Conservation (phyloP, 2,113 vertebrate species). For the Daphoenositta chrysoptera region DNA sequence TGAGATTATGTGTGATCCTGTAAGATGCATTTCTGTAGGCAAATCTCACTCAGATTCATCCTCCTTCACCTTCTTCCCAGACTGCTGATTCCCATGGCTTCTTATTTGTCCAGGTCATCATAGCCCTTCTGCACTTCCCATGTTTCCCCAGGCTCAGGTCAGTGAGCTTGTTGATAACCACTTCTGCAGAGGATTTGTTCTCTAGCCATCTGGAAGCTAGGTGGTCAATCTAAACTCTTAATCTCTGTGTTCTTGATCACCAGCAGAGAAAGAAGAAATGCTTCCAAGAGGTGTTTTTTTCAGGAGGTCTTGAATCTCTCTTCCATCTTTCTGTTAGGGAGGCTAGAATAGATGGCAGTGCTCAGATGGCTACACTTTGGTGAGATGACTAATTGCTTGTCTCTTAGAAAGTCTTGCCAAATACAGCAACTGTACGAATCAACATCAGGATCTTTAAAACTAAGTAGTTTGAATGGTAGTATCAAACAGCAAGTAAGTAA, state of each 20-base stretch:
- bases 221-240: background rate
- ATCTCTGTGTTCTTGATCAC: background rate
- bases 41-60: background rate
- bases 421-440: background rate
- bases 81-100: background rate
- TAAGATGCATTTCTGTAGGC: background rate
- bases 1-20: background rate
- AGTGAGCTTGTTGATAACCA: background rate
- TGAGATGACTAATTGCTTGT: background rate
- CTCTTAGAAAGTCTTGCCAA: background rate
- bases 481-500: background rate
- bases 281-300: background rate
- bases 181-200: background rate
- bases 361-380: background rate
- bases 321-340: background rate
- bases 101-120: background rate
- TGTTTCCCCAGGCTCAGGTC: background rate
- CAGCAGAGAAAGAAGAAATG: background rate
- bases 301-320: background rate
- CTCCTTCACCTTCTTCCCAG: background rate
- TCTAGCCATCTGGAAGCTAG: background rate
- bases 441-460: background rate
- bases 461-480: background rate
- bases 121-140: background rate
- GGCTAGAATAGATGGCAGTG: background rate